These are phyloP conservation scores for Atractosteus spatula DNA, from an alignment of 2,113 vertebrate genomes.

Conservation along the genomic window DNA sequence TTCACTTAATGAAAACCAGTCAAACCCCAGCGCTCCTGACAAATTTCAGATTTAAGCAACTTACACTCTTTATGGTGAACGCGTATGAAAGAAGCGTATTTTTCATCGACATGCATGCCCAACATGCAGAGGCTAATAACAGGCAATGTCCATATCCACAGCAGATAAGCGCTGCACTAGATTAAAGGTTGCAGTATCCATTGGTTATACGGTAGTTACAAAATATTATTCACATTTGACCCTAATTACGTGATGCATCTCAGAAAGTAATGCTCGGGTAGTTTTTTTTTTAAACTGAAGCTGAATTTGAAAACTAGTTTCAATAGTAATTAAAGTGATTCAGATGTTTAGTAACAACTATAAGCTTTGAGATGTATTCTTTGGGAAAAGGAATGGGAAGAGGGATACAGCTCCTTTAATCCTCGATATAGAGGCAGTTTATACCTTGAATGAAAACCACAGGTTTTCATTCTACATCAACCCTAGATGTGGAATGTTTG, in stretches of 20 bases:
- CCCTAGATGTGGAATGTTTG: slow-evolving; percentile 57
- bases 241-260: not conserved
- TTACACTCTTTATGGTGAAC: slow-evolving; percentile 13
- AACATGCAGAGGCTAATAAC: slow-evolving; percentile 52
- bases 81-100: slow-evolving; percentile 42
- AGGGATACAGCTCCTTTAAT: slow-evolving; percentile 16
- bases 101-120: slow-evolving; percentile 43
- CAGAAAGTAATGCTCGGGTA: too few species aligned
- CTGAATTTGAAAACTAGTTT: not conserved
- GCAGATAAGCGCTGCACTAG: slow-evolving; percentile 49
- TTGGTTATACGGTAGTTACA: not conserved
- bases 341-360: not conserved
- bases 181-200: slow-evolving; percentile 38
- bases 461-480: slow-evolving; percentile 37
- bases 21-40: not conserved
- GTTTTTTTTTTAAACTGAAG: not conserved
- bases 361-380: not conserved
- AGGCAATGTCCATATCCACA: slow-evolving; percentile 54
- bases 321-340: not conserved
- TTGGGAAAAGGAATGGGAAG: not conserved
- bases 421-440: slow-evolving; percentile 37
- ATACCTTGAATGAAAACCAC: slow-evolving; percentile 41
- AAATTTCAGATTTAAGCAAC: not conserved
- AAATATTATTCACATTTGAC: not conserved
- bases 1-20: too few species aligned